Percentiles rank a stretch among this genome's conserved stretches.
These are phyloP conservation scores for Syndactyla subalaris DNA, from an alignment of 2,797 vertebrate species.

Conservation along the genomic window DNA sequence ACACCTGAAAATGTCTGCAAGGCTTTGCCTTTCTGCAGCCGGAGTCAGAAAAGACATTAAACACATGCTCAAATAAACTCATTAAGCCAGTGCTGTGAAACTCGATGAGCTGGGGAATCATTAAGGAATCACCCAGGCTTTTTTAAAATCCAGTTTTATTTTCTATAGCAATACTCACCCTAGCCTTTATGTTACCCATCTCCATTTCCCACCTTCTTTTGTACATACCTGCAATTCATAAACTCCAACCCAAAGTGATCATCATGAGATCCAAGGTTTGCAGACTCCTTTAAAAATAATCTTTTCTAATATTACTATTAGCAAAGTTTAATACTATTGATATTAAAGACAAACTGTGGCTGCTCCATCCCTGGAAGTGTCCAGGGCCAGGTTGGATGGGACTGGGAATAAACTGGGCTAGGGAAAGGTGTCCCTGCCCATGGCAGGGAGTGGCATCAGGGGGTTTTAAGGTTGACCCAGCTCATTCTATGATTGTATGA, in stretches of 20 bases:
- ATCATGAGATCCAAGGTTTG: fast-evolving
- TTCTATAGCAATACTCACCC: neutral
- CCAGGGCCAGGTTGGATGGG: fast-evolving
- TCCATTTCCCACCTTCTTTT: neutral
- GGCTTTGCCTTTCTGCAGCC: neutral
- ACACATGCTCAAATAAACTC: neutral
- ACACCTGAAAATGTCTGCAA: slow-evolving; percentile 15
- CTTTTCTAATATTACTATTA: neutral
- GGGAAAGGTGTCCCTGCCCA: neutral
- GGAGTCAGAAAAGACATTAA: neutral
- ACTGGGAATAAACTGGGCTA: neutral
- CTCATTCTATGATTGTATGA: neutral
- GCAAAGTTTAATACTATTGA: neutral
- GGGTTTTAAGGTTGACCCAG: neutral
- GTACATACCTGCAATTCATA: fast-evolving
- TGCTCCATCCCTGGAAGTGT: neutral
- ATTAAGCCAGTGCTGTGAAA: neutral
- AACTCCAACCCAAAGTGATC: neutral
- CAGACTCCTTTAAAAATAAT: neutral
- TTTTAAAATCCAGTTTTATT: neutral
- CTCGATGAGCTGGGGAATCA: neutral
- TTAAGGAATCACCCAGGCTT: neutral
- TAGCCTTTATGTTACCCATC: neutral
- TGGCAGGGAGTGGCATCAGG: neutral
- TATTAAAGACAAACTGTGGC: neutral